phyloP scores from a whole-genome alignment of 2,113 vertebrate genomes.

The Neofelis nebulosa region DNA sequence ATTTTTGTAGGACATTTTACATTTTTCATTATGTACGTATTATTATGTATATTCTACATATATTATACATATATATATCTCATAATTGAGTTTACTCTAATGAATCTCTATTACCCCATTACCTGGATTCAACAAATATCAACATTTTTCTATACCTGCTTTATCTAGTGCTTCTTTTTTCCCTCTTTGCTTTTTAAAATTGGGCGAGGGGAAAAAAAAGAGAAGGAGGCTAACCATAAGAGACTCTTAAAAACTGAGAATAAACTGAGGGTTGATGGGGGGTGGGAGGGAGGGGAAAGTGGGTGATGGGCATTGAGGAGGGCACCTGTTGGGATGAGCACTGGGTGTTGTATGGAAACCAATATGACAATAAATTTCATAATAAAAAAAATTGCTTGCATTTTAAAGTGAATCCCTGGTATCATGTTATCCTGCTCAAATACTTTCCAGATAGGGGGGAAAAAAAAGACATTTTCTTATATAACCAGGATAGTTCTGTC shows the following conservation, averaged over 20 bases:
- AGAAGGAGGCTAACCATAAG: too few species aligned
- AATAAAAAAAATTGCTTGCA: not conserved
- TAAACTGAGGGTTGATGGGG: too few species aligned
- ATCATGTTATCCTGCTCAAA: not conserved
- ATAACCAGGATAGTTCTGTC: not conserved
- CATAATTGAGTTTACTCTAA: not conserved
- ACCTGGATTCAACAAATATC: not conserved
- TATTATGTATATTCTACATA: too few species aligned
- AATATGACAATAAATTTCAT: too few species aligned
- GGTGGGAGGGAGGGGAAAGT: too few species aligned
- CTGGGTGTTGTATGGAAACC: too few species aligned
- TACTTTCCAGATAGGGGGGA: not conserved
- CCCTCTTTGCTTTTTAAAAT: not conserved
- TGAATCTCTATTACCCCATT: not conserved
- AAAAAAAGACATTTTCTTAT: not conserved
- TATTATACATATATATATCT: not conserved
- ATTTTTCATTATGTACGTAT: not conserved
- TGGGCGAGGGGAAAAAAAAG: too few species aligned
- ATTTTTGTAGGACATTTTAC: not conserved
- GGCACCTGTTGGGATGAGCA: too few species aligned
- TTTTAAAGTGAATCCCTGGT: not conserved
- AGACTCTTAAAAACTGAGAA: too few species aligned
- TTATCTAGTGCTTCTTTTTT: not conserved
- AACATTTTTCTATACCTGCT: not conserved
- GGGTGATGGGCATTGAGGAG: too few species aligned